Evolutionary conservation across 1,140 invertebrate genomes (phyloP).

Genomic region (Zaprionus camerounensis): DNA sequence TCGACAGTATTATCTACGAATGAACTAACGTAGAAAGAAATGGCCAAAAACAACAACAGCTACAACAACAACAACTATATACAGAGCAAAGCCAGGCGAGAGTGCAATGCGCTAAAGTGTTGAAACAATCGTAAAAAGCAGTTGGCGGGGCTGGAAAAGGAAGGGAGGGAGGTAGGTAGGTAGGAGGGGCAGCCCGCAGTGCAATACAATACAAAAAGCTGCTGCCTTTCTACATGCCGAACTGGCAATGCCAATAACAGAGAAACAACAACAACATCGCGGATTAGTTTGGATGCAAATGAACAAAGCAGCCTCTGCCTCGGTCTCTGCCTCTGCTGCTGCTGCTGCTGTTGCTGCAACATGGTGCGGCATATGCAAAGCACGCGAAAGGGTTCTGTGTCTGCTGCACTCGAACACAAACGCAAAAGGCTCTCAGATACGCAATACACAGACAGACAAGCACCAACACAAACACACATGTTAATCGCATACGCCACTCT

Average conservation of each 20-base stretch:
- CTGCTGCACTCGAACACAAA: slow-evolving; percentile 65
- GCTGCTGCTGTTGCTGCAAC: slow-evolving; percentile 29
- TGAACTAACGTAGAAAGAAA: slow-evolving; percentile 57
- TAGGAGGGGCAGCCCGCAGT: slow-evolving; percentile 39
- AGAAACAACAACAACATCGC: slow-evolving; percentile 16
- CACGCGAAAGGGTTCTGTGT: slow-evolving; percentile 47
- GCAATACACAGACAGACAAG: slow-evolving; percentile 10
- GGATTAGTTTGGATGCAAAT: slow-evolving; percentile 78
- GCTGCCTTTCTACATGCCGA: slow-evolving; percentile 9
- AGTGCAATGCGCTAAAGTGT: slow-evolving; percentile 76
- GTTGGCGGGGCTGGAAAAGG: slow-evolving; percentile 15
- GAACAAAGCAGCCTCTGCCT: slow-evolving; percentile 55
- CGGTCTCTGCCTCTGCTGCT: neutral
- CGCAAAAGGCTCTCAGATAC: slow-evolving; percentile 44
- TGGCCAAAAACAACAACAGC: slow-evolving; percentile 39
- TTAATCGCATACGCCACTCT: slow-evolving; percentile 53
- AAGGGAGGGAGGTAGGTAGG: neutral
- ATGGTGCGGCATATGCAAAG: slow-evolving; percentile 69
- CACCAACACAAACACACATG: slow-evolving; percentile 27
- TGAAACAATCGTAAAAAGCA: slow-evolving; percentile 80
- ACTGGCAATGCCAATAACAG: slow-evolving; percentile 52
- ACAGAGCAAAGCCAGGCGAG: slow-evolving; percentile 41
- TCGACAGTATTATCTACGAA: slow-evolving; percentile 70
- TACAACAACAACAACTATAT: slow-evolving; percentile 49
- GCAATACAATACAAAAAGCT: slow-evolving; percentile 31